Percentiles rank a stretch among this genome's conserved stretches.
phyloP scores from a whole-genome alignment of 2,888 invertebrate genomes.

The Coleophora deauratella region DNA sequence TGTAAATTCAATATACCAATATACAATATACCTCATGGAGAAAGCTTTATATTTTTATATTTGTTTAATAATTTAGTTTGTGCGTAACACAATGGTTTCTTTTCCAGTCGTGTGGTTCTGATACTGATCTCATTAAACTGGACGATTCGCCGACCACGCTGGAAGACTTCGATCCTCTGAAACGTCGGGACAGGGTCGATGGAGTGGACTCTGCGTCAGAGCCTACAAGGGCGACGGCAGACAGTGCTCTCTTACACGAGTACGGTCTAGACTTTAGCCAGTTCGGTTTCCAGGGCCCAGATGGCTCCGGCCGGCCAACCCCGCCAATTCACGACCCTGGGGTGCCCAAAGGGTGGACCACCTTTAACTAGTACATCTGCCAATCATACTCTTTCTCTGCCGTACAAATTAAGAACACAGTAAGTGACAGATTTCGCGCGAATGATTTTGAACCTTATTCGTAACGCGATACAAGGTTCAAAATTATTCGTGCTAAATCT shows the following conservation, averaged over 20 bases:
- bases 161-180: conserved; percentile 63
- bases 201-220: conserved; percentile 47
- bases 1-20: too few species aligned
- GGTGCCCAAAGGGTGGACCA: conserved; percentile 61
- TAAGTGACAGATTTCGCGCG: too few species aligned
- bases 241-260: conserved; percentile 80
- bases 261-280: conserved; percentile 81
- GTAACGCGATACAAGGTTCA: too few species aligned
- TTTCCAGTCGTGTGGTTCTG: conserved; percentile 62
- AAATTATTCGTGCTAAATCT: too few species aligned
- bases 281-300: conserved; percentile 61
- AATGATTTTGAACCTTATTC: too few species aligned
- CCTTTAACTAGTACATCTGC: conserved; percentile 43
- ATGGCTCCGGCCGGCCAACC: conserved; percentile 20
- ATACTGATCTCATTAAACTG: conserved; percentile 64
- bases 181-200: conserved; percentile 46
- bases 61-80: conserved; percentile 11
- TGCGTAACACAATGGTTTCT: conserved; percentile 42
- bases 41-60: not conserved
- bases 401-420: too few species aligned
- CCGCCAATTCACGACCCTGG: conserved; percentile 16
- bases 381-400: too few species aligned
- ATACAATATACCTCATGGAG: too few species aligned
- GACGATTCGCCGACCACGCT: conserved; percentile 57
- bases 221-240: conserved; percentile 57